A percentile compares a stretch with the other conserved stretches of the same genome.
phyloP scores from a whole-genome alignment of 2,888 invertebrate species.

The Hirtodrosophila cameraria region DNA sequence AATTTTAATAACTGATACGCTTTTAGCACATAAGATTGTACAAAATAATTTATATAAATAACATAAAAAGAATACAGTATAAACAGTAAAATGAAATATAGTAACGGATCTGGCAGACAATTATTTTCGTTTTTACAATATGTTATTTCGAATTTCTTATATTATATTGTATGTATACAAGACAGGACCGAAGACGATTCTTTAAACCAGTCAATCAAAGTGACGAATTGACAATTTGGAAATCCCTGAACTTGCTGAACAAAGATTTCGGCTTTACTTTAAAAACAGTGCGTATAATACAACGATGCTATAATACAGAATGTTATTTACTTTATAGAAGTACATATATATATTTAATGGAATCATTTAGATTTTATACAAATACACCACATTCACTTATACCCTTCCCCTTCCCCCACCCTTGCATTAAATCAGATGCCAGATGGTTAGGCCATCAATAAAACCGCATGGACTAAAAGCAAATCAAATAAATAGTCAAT shows the following conservation, averaged over 20 bases:
- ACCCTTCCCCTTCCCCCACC: constrained; percentile 10
- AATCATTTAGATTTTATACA: constrained; percentile 76
- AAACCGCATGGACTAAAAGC: constrained; percentile 43
- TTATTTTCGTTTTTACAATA: constrained; percentile 7
- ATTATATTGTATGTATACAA: constrained; percentile 38
- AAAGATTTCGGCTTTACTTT: constrained; percentile 50
- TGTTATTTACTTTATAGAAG: constrained; percentile 77
- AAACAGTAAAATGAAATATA: constrained; percentile 13
- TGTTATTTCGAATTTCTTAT: constrained; percentile 14
- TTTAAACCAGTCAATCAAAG: constrained; percentile 43
- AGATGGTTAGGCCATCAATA: constrained; percentile 7
- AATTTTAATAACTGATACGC: constrained; percentile 84
- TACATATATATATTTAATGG: constrained; percentile 61
- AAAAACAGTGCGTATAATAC: constrained; percentile 47
- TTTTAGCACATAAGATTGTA: constrained; percentile 84
- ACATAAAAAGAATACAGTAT: constrained; percentile 36
- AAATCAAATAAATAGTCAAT: constrained; percentile 76
- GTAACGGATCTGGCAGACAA: constrained; percentile 20
- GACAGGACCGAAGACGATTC: constrained; percentile 30
- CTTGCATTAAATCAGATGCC: constrained; percentile 23
- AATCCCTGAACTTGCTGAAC: constrained; percentile 45
- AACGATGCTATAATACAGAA: constrained; percentile 60
- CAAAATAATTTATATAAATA: constrained; percentile 74
- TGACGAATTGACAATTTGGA: constrained; percentile 43
- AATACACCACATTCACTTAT: constrained; percentile 42